Conservation (phyloP, 2,113 vertebrate species). For the Brachypteracias leptosomus region DNA sequence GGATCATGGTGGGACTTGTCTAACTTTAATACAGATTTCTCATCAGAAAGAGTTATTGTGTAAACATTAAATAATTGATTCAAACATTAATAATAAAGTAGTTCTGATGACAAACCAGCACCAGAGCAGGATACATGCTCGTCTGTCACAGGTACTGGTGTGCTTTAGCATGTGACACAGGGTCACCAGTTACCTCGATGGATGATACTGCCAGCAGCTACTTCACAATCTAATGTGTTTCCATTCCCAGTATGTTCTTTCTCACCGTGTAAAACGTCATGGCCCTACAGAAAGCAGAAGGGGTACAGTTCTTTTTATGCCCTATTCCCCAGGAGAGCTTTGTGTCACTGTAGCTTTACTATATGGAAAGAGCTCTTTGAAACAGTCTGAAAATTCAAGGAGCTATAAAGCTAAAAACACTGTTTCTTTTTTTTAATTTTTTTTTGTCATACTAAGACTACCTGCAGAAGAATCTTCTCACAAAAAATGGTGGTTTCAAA, state of each 20-base stretch:
- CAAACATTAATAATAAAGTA: conserved; percentile 39
- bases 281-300: background rate
- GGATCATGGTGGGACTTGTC: background rate
- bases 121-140: background rate
- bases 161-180: background rate
- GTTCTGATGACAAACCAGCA: conserved; percentile 26
- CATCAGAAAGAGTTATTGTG: conserved; percentile 1
- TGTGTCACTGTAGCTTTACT: conserved; percentile 24
- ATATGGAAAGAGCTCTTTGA: conserved; percentile 43
- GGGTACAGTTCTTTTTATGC: conserved; percentile 5
- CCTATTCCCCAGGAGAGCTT: conserved; percentile 18
- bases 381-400: conserved; percentile 49
- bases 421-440: background rate
- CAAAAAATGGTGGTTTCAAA: conserved; percentile 51
- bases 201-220: conserved; percentile 18
- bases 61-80: conserved; percentile 15
- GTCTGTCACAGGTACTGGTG: background rate
- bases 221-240: background rate
- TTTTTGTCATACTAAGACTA: conserved; percentile 13
- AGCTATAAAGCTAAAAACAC: conserved; percentile 61
- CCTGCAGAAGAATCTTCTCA: conserved; percentile 5
- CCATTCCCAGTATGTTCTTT: background rate
- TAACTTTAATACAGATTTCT: conserved; percentile 5
- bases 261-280: conserved; percentile 36
- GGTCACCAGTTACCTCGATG: background rate